A percentile compares a stretch with the other conserved stretches of the same genome.
These are phyloP conservation scores for Athene noctua DNA, from an alignment of 2,113 vertebrate species.

Conservation along the genomic window DNA sequence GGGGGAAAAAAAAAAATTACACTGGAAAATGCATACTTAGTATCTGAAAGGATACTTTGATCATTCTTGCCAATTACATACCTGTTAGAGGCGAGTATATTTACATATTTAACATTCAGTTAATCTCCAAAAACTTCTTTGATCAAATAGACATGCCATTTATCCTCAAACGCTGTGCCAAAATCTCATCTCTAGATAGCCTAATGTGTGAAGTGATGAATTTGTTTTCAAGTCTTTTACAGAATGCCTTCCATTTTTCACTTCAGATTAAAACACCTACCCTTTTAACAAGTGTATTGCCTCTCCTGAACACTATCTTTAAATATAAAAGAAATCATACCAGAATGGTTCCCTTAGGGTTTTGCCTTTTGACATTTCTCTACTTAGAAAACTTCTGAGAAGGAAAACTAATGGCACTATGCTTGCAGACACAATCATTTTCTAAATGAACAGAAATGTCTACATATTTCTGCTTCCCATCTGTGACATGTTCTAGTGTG, in stretches of 20 bases:
- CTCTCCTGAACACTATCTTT: slow-evolving; percentile 13
- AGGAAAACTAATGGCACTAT: neutral
- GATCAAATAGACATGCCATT: slow-evolving; percentile 39
- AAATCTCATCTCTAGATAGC: slow-evolving; percentile 52
- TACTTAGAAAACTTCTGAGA: neutral
- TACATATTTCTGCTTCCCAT: neutral
- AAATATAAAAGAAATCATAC: slow-evolving; percentile 37
- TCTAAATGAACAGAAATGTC: neutral
- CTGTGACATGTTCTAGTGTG: neutral
- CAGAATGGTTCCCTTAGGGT: neutral
- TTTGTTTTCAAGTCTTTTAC: slow-evolving; percentile 50
- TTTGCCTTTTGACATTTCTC: slow-evolving; percentile 25
- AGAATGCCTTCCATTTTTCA: slow-evolving; percentile 53
- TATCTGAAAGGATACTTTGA: slow-evolving; percentile 46
- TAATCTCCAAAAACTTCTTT: slow-evolving; percentile 22
- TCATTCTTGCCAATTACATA: slow-evolving; percentile 51
- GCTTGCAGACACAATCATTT: neutral
- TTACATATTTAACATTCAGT: slow-evolving; percentile 53
- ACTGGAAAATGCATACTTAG: neutral
- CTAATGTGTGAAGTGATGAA: slow-evolving; percentile 59
- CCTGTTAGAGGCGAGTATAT: neutral
- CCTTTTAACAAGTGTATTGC: slow-evolving; percentile 46
- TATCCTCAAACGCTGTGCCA: slow-evolving; percentile 22
- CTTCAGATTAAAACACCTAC: slow-evolving; percentile 54
- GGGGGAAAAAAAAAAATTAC: neutral